Percentiles rank a stretch among this genome's conserved stretches.
Conservation (phyloP, 1,140 invertebrate species). For the Drosophila jambulina region DNA sequence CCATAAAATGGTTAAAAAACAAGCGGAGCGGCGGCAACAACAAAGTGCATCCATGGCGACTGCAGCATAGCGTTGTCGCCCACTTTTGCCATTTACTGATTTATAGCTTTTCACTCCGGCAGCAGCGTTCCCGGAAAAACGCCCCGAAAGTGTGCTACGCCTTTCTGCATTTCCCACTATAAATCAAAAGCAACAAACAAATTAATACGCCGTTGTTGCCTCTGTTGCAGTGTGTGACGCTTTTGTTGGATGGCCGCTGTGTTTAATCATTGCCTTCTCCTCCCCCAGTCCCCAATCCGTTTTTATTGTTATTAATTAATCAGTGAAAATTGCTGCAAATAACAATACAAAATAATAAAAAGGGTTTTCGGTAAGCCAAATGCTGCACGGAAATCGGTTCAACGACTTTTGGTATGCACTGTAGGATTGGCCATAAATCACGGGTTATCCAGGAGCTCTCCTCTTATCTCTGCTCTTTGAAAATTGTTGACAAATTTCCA, state of each 20-base stretch:
- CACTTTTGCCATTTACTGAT: constrained; percentile 74
- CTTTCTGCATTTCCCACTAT: constrained; percentile 71
- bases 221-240: constrained; percentile 39
- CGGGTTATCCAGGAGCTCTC: constrained; percentile 20
- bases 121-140: constrained; percentile 57
- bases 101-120: constrained; percentile 61
- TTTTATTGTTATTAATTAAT: constrained; percentile 84
- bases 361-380: constrained; percentile 30
- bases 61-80: constrained; percentile 54
- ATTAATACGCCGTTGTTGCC: constrained; percentile 35
- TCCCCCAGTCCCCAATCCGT: constrained; percentile 32
- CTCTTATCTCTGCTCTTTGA: constrained; percentile 13
- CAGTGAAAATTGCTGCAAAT: constrained; percentile 67
- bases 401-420: constrained; percentile 41
- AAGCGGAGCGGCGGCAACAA: constrained; percentile 12
- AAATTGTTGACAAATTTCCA: constrained; percentile 32
- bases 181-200: constrained; percentile 78
- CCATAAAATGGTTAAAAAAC: constrained; percentile 76
- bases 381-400: constrained; percentile 20
- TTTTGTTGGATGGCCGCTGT: constrained; percentile 56
- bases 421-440: constrained; percentile 32
- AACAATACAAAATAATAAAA: constrained; percentile 23
- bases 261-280: constrained; percentile 73
- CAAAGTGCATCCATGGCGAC: constrained; percentile 52
- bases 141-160: constrained; percentile 61